Evolutionary conservation across 2,797 vertebrate species (phyloP).

Genomic region (Corythornis leucogaster): DNA sequence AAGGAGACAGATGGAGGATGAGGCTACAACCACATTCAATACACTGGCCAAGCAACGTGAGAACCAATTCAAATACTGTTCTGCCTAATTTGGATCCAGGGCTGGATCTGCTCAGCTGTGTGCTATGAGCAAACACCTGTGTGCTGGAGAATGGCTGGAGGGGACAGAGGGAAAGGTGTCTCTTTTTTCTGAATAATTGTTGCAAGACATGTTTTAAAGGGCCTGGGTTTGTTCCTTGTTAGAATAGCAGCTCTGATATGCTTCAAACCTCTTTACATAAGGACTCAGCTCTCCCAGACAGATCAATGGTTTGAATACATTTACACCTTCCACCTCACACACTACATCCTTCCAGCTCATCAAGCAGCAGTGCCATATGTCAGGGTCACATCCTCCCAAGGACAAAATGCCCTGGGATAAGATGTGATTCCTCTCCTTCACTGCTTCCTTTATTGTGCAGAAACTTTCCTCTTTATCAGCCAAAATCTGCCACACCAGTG

Average conservation of each 20-base stretch:
- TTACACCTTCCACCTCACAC: neutral
- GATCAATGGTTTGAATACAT: neutral
- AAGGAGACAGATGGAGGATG: neutral
- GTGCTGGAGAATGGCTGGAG: neutral
- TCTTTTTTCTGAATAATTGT: neutral
- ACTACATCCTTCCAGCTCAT: neutral
- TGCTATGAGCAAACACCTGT: neutral
- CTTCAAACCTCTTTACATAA: neutral
- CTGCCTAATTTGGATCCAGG: neutral
- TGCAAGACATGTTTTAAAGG: neutral
- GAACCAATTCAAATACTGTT: neutral
- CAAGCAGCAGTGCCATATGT: neutral
- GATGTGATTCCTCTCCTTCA: neutral
- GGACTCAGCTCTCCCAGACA: neutral
- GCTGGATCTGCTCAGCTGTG: neutral
- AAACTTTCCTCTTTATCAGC: neutral
- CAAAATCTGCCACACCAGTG: neutral
- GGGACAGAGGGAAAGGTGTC: neutral
- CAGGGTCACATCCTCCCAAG: neutral
- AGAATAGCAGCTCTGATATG: neutral
- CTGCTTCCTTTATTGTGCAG: neutral
- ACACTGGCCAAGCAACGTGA: neutral
- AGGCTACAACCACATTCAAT: neutral
- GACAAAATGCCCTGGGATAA: neutral
- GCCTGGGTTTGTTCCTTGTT: neutral